Conservation (phyloP, 2,888 invertebrate genomes). For the Synergus umbraculus region DNA sequence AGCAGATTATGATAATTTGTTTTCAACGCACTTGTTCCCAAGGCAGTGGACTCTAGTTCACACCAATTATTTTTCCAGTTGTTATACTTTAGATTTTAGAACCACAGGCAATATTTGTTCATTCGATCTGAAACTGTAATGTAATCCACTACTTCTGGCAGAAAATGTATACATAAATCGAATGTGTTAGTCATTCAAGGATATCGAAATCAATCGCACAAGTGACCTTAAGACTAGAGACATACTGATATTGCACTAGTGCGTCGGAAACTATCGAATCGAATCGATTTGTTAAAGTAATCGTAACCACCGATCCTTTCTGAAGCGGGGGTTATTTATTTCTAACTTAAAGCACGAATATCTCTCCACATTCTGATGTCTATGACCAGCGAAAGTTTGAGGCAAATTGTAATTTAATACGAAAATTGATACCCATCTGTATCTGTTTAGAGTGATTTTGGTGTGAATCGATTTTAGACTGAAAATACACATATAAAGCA, state of each 20-base stretch:
- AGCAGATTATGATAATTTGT: slow-evolving; percentile 29
- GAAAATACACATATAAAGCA: neutral
- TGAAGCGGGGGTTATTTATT: slow-evolving; percentile 22
- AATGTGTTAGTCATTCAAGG: slow-evolving; percentile 9
- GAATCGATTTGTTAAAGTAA: slow-evolving; percentile 32
- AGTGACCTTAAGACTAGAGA: slow-evolving; percentile 17
- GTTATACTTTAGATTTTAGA: slow-evolving; percentile 5
- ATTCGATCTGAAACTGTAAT: slow-evolving; percentile 21
- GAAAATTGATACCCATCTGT: slow-evolving; percentile 1
- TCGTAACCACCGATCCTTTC: slow-evolving; percentile 3
- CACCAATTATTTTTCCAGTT: slow-evolving; percentile 10
- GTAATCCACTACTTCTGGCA: slow-evolving; percentile 11
- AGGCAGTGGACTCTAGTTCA: neutral
- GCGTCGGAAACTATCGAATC: slow-evolving; percentile 19
- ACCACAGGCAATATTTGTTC: slow-evolving; percentile 10
- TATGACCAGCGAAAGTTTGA: slow-evolving; percentile 6
- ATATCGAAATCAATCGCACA: slow-evolving; percentile 34
- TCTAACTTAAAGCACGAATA: neutral
- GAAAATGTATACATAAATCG: neutral
- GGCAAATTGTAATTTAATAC: slow-evolving; percentile 19
- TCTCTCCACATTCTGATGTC: neutral
- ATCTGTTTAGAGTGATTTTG: neutral
- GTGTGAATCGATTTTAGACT: neutral
- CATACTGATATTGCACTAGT: slow-evolving; percentile 20
- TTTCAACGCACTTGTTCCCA: slow-evolving; percentile 33